Evolutionary conservation across 2,888 invertebrate genomes (phyloP), one percentile per base, ranked within the genome.

Genomic region (Mythimna pallens): DNA sequence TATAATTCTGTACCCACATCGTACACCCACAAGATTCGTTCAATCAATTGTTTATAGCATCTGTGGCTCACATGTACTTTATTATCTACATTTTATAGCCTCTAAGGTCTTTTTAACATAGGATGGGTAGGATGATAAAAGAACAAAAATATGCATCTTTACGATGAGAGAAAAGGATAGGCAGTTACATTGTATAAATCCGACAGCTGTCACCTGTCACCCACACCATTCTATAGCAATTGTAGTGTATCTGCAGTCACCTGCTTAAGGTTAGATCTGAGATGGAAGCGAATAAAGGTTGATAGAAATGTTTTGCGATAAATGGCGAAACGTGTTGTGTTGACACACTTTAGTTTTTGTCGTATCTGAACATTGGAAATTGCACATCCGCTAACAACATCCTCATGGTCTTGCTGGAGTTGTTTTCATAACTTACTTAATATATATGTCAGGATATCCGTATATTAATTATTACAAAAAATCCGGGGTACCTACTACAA

Each of bases 1-100:
- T 52, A 76, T 61, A 55, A 77, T 52, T 55, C 20, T 47, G 52
- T 57, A 62, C 65, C 72, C 72, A 72, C 78, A 65, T 65, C 57
- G 14, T 17, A 62, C 78, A 52, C 79, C 73, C 79, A 79, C 74
- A 20, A 34, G n/a, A 65, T 58, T 52, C 50, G 55, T 73, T 65
- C 55, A 68, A 78, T 73, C 43, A 54, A 64, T 74, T 74, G 36
- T 65, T 65, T 68, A 73, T 79, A 36, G 52, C 64, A 52, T 59
- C 68, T 78, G n/a, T 47, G 63, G 25, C 58, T 64, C 54, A 68
- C 36, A 55, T 74, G 74, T 47, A 5, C 62, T 70, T 58, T 70
- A 75, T 63, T 70, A 78, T 81, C 12, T 22, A 61, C 9, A 12
- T 30, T 63, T 70, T 68, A 65, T 58, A 54, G 57, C n/a, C 64